Percentiles rank a stretch among this genome's conserved stretches.
Evolutionary conservation across 2,888 invertebrate species (phyloP).

Genomic region (Pterostichus madidus): DNA sequence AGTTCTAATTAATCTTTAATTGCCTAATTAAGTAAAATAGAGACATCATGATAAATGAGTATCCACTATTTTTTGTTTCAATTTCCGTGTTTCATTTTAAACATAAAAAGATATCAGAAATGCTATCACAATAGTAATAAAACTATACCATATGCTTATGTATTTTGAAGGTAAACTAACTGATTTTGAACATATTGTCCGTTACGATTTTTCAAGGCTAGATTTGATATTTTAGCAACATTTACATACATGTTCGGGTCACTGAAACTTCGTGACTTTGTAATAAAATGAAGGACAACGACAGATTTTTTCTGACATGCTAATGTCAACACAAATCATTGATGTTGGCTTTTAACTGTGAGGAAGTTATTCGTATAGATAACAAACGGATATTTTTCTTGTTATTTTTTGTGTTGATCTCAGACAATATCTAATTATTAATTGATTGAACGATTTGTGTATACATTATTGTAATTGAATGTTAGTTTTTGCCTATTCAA

Average conservation of each 20-base stretch:
- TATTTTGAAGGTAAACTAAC: conserved; percentile 55
- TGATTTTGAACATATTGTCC: conserved; percentile 22
- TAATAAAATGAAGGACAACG: conserved; percentile 58
- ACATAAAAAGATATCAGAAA: conserved; percentile 2
- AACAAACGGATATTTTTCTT: background rate
- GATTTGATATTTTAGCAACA: conserved; percentile 57
- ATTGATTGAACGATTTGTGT: background rate
- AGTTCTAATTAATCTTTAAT: background rate
- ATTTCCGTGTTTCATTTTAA: background rate
- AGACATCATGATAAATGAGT: conserved; percentile 22
- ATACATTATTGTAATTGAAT: too few species aligned
- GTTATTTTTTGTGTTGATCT: background rate
- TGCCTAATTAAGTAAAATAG: conserved; percentile 6
- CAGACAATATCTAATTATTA: background rate
- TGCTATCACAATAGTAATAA: background rate
- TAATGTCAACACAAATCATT: conserved; percentile 52
- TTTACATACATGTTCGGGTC: conserved; percentile 60
- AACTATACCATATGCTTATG: conserved; percentile 38
- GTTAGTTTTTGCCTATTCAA: too few species aligned
- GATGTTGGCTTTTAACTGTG: conserved; percentile 20
- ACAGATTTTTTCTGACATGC: conserved; percentile 42
- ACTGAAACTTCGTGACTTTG: conserved; percentile 62
- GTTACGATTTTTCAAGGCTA: conserved; percentile 56
- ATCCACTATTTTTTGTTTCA: conserved; percentile 2
- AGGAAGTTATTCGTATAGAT: conserved; percentile 24